phyloP scores from a whole-genome alignment of 2,888 invertebrate species.

The Sclerodermus sp. region DNA sequence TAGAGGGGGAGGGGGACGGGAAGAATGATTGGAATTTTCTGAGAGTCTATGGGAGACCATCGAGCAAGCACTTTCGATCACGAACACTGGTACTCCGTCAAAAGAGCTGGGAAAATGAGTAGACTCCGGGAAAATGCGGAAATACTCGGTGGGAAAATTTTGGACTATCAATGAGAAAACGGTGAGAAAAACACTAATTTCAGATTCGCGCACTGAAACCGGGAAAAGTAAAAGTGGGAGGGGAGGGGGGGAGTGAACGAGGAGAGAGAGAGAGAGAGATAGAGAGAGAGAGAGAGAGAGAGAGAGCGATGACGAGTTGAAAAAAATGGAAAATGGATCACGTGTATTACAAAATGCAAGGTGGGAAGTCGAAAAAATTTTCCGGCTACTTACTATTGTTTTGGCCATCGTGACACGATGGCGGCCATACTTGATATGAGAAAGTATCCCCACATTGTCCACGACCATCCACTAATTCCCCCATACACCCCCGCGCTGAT shows the following conservation, averaged over 20 bases:
- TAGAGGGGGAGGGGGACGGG: no score
- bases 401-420: constrained; percentile 58
- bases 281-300: constrained; percentile 9
- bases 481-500: constrained; percentile 52
- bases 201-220: not conserved
- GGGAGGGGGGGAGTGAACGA: no score
- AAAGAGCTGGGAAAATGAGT: no score
- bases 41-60: no score
- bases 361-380: not conserved
- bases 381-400: constrained; percentile 54
- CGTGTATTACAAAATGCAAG: not conserved
- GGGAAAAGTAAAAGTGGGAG: no score
- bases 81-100: no score
- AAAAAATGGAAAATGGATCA: not conserved
- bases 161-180: constrained; percentile 9
- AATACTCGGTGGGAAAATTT: no score
- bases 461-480: constrained; percentile 55
- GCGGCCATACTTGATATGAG: constrained; percentile 59
- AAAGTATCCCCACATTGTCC: constrained; percentile 57
- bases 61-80: no score
- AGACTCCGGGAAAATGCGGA: no score
- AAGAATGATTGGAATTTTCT: no score
- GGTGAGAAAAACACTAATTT: not conserved
- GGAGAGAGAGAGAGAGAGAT: no score
- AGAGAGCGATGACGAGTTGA: not conserved